phyloP scores from a whole-genome alignment of 2,888 invertebrate genomes.

The Pimpla rufipes region DNA sequence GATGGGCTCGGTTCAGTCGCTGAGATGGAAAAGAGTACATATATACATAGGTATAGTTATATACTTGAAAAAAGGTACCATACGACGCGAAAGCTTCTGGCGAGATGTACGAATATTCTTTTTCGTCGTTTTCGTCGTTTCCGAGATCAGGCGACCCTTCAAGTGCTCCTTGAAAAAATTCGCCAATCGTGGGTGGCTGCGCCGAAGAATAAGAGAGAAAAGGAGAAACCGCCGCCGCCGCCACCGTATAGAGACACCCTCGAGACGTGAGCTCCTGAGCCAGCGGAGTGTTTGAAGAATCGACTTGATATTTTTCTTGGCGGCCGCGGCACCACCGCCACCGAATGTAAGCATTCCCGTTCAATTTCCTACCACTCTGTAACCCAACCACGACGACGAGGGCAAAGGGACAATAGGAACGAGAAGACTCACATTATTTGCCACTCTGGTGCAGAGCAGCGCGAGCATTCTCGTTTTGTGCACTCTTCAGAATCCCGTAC shows the following conservation, averaged over 20 bases:
- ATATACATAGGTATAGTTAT: not conserved
- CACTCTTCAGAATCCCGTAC: conserved; percentile 29
- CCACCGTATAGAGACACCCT: conserved; percentile 27
- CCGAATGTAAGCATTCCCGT: conserved; percentile 60
- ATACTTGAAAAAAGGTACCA: not conserved
- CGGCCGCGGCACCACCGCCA: conserved; percentile 34
- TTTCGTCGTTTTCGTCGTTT: conserved; percentile 5
- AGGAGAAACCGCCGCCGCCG: not conserved
- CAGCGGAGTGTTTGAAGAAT: conserved; percentile 65
- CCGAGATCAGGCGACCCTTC: conserved; percentile 19
- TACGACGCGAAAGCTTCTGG: not conserved
- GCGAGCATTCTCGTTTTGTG: conserved; percentile 29
- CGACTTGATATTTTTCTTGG: conserved; percentile 68
- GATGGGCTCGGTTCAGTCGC: not conserved
- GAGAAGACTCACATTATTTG: conserved; percentile 41
- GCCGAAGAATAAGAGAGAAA: conserved; percentile 23
- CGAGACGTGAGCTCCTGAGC: conserved; percentile 56
- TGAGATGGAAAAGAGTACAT: not conserved
- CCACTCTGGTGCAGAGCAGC: conserved; percentile 23
- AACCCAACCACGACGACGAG: conserved; percentile 38
- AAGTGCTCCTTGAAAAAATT: conserved; percentile 26
- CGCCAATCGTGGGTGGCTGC: conserved; percentile 5
- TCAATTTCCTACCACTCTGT: conserved; percentile 55
- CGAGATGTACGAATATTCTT: not conserved
- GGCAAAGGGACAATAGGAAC: conserved; percentile 16